Conservation (phyloP, 2,797 vertebrate species). For the Echeneis naucrates region DNA sequence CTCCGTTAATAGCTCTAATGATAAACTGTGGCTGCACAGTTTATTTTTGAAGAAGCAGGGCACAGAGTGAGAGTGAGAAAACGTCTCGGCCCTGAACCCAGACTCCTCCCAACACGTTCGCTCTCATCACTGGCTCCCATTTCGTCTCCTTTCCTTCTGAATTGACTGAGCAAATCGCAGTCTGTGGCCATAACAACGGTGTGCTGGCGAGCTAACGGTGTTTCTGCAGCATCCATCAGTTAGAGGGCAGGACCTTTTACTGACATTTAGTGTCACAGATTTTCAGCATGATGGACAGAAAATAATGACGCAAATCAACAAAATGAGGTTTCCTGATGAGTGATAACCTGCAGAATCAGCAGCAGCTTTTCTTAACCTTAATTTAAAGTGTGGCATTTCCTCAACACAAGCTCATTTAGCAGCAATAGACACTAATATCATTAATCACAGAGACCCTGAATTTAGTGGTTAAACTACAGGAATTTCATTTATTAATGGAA, state of each 20-base stretch:
- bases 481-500: no score
- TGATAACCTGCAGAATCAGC: background rate
- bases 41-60: conserved; percentile 48
- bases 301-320: background rate
- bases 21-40: conserved; percentile 44
- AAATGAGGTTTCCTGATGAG: background rate
- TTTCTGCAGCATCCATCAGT: background rate
- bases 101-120: background rate
- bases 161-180: conserved; percentile 13
- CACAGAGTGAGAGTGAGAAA: conserved; percentile 1
- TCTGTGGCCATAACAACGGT: background rate
- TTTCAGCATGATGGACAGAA: background rate
- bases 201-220: background rate
- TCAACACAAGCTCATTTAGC: background rate
- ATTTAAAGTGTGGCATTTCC: background rate
- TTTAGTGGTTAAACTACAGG: no score
- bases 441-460: no score
- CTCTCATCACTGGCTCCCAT: background rate
- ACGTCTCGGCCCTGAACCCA: conserved; percentile 2
- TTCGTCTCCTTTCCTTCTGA: background rate
- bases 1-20: conserved; percentile 32
- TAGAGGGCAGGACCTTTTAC: background rate
- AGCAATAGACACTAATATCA: background rate
- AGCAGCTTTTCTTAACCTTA: background rate
- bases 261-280: no score